These are phyloP conservation scores for Cataglyphis livida DNA, from an alignment of 2,888 invertebrate species.

Conservation along the genomic window DNA sequence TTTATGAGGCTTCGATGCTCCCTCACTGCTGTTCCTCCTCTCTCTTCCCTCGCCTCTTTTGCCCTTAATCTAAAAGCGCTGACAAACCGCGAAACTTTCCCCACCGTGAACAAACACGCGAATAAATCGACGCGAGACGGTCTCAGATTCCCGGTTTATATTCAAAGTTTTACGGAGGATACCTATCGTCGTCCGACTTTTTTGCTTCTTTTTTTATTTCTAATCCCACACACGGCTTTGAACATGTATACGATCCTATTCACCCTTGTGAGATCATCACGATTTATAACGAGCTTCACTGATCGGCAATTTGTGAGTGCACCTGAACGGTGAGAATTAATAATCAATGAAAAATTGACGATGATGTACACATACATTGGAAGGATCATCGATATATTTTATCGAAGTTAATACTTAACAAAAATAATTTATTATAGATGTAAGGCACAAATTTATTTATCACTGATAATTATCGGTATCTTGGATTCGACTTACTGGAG, in stretches of 20 bases:
- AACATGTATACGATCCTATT: conserved; percentile 1
- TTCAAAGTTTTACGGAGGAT: conserved; percentile 82
- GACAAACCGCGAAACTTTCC: conserved; percentile 85
- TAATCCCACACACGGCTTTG: conserved; percentile 55
- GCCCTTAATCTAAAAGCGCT: conserved; percentile 85
- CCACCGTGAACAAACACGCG: conserved; percentile 84
- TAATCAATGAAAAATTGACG: conserved; percentile 33
- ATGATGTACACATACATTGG: conserved; percentile 18
- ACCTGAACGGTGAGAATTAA: conserved; percentile 8
- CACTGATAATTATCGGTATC: conserved; percentile 1
- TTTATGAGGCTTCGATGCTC: conserved; percentile 84
- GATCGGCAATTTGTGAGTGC: neutral
- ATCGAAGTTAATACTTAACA: neutral
- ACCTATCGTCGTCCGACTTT: conserved; percentile 71
- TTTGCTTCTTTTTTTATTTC: conserved; percentile 60
- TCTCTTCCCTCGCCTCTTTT: conserved; percentile 54
- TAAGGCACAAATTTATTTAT: conserved; percentile 21
- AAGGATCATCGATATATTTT: neutral
- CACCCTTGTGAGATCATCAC: conserved; percentile 1
- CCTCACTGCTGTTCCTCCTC: conserved; percentile 45
- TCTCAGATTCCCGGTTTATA: conserved; percentile 81
- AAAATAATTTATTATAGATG: neutral
- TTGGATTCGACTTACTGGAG: neutral
- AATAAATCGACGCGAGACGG: conserved; percentile 84
- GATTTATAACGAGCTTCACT: conserved; percentile 29